A percentile compares a stretch with the other conserved stretches of the same genome.
Evolutionary conservation across 2,797 vertebrate genomes (phyloP).

Genomic region (Centropyge bicolor): DNA sequence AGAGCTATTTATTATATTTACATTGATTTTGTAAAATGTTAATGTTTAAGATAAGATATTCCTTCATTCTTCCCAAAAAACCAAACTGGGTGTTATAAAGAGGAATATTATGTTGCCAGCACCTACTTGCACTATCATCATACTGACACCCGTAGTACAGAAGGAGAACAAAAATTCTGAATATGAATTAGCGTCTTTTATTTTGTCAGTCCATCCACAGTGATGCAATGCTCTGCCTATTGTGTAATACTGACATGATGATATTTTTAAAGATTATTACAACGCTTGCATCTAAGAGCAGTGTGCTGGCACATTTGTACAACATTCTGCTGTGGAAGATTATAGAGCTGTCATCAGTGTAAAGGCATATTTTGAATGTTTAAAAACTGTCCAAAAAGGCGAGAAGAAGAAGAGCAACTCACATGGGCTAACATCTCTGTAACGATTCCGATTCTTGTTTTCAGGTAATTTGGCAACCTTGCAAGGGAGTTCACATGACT

Average conservation of each 20-base stretch:
- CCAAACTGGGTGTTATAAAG: neutral
- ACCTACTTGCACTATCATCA: neutral
- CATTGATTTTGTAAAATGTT: neutral
- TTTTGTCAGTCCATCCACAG: neutral
- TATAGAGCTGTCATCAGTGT: neutral
- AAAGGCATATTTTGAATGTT: neutral
- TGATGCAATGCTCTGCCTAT: constrained; percentile 5
- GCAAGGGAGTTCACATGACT: constrained; percentile 97
- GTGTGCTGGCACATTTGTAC: neutral
- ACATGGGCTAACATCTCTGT: constrained; percentile 99
- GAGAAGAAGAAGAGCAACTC: constrained; percentile 78
- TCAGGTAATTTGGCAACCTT: constrained; percentile 95
- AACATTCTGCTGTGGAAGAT: constrained; percentile 3
- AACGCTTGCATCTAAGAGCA: neutral
- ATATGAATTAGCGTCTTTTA: neutral
- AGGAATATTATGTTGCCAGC: neutral
- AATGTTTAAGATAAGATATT: neutral
- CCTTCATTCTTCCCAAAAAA: no score
- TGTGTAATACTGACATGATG: constrained; percentile 15
- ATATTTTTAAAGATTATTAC: constrained; percentile 11
- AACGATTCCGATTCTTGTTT: constrained; percentile 98
- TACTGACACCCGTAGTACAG: neutral
- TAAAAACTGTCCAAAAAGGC: neutral
- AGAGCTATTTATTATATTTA: neutral
- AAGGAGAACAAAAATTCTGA: neutral